These are phyloP conservation scores for Oscheius sp. DNA, from an alignment of 2,888 invertebrate genomes.

Conservation along the genomic window DNA sequence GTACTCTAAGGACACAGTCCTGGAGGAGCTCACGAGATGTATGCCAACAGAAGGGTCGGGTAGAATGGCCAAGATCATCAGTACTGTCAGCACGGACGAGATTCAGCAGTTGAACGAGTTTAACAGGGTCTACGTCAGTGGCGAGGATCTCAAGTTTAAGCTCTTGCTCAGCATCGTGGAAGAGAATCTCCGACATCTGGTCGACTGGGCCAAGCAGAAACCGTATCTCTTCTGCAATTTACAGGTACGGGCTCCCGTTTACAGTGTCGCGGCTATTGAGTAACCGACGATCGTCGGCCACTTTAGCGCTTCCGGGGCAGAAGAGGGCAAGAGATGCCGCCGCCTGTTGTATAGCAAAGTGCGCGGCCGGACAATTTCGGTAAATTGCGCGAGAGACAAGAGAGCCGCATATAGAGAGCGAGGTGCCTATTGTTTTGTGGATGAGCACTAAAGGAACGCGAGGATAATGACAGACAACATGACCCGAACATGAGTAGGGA, in stretches of 20 bases:
- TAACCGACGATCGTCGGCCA: slow-evolving; percentile 22
- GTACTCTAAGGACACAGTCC: slow-evolving; percentile 53
- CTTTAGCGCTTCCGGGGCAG: slow-evolving; percentile 18
- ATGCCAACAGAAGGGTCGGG: slow-evolving; percentile 15
- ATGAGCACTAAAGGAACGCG: slow-evolving; percentile 16
- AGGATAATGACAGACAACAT: slow-evolving; percentile 25
- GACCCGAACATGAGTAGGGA: slow-evolving; percentile 4
- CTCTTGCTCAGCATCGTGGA: slow-evolving; percentile 56
- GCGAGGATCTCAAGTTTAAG: slow-evolving; percentile 33
- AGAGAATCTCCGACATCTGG: slow-evolving; percentile 57
- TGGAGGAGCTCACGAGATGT: slow-evolving; percentile 40
- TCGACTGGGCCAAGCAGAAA: slow-evolving; percentile 62
- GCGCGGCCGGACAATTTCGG: slow-evolving; percentile 5
- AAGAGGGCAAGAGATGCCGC: neutral
- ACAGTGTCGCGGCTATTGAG: neutral
- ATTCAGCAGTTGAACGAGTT: neutral
- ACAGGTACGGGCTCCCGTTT: neutral
- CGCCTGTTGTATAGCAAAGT: slow-evolving; percentile 1
- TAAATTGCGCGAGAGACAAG: slow-evolving; percentile 34
- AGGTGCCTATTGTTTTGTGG: slow-evolving; percentile 5
- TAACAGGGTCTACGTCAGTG: neutral
- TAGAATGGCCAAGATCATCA: neutral
- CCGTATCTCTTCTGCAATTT: slow-evolving; percentile 57
- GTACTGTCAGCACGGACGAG: neutral
- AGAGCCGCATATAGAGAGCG: slow-evolving; percentile 14